Evolutionary conservation across 1,140 invertebrate species (phyloP).

Genomic region (Scaptomyza pallida): DNA sequence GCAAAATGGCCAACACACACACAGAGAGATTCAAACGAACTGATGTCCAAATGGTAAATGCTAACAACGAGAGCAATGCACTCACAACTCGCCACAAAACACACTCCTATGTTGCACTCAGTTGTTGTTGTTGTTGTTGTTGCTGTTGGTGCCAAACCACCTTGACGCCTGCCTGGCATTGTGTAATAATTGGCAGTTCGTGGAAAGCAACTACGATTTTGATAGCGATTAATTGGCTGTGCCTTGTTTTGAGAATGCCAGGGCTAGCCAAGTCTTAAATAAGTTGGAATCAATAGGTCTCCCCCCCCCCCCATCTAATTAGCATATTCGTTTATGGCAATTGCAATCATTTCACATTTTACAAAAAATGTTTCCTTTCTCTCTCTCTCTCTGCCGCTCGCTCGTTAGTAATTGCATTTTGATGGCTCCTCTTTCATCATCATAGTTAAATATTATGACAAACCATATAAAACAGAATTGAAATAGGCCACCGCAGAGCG

Average conservation of each 20-base stretch:
- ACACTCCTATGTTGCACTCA: background rate
- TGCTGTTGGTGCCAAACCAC: constrained; percentile 25
- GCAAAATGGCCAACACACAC: constrained; percentile 55
- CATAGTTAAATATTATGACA: constrained; percentile 64
- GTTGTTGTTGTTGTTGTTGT: background rate
- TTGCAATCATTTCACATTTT: constrained; percentile 56
- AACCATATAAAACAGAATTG: constrained; percentile 68
- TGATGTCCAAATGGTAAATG: constrained; percentile 39
- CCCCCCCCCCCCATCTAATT: constrained; percentile 39
- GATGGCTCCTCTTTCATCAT: constrained; percentile 34
- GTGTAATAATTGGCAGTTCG: constrained; percentile 81
- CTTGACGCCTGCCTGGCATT: constrained; percentile 74
- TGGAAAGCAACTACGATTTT: constrained; percentile 72
- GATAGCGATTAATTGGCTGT: constrained; percentile 75
- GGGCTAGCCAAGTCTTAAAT: too few relatives aligned
- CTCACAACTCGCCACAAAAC: constrained; percentile 9
- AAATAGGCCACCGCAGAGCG: constrained; percentile 51
- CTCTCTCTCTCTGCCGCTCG: constrained; percentile 1
- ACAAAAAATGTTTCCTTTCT: constrained; percentile 24
- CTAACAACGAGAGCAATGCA: constrained; percentile 54
- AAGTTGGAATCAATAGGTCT: constrained; percentile 21
- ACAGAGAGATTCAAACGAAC: constrained; percentile 60
- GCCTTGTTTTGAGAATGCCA: constrained; percentile 36
- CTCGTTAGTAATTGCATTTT: constrained; percentile 58
- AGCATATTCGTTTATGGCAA: constrained; percentile 77